Evolutionary conservation across 2,888 invertebrate species (phyloP), one percentile per base, ranked within the genome.

Genomic region (Thera obeliscata): DNA sequence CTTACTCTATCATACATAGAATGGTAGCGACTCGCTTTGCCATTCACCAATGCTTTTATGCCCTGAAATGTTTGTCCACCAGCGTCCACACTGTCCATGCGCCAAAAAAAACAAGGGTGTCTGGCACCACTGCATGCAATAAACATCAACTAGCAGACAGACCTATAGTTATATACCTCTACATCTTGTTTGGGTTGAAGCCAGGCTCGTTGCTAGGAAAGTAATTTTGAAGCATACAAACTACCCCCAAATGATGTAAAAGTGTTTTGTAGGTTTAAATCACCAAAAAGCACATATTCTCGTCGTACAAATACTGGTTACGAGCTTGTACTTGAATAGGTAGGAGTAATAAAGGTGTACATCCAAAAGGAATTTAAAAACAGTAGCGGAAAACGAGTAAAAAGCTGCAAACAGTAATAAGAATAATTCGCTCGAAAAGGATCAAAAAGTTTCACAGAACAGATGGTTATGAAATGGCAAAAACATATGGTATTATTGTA

Each of bases 111-210:
- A 48, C 65, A 59, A 57, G 63, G 56, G 56, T 52, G 56, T 48
- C 62, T 59, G 62, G 65, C 59, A 65, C 56, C 56, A 49, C 41
- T 63, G 61, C 61, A 58, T 65, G 69, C 66, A 69, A 69, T 66
- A 69, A 66, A 69, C 69, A 60, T 59, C 58, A 61, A 55, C 61
- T 46, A 59, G 56, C 58, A 61, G 61, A 58, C 61, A 12, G 35
- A 41, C 35, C 33, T 52, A 54, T 9, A 36, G 48, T 38, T 43
- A 56, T 56, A 66, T n/a, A 41, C 41, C 49, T 8, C 52, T 52
- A 41, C 41, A 56, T 8, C 52, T 52, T 61, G 66, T 61, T 50
- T 61, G 43, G 50, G 33, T 33, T 22, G 49, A 54, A 48, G 2
- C 48, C 41, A 57, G 59, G n/a, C 7, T 36, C 33, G 58, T 55